phyloP scores from a whole-genome alignment of 2,113 vertebrate species.

The Anser cygnoides region DNA sequence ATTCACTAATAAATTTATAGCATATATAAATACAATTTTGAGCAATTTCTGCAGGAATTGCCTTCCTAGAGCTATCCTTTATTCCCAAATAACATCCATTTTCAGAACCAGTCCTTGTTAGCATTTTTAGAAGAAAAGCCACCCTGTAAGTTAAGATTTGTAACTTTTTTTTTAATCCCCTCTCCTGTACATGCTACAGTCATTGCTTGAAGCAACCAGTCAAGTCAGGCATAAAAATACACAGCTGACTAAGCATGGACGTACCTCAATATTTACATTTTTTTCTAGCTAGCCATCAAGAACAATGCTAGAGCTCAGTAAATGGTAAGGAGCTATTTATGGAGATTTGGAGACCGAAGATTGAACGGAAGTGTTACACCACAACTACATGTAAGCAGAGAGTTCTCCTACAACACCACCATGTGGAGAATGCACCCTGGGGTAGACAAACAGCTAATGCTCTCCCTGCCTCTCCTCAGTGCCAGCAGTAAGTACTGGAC shows the following conservation, averaged over 20 bases:
- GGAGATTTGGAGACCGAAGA: neutral
- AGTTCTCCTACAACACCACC: constrained; percentile 37
- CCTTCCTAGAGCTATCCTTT: neutral
- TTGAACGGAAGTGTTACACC: neutral
- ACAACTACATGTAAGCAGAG: rapidly evolving
- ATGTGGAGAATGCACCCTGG: neutral
- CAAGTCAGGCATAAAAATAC: neutral
- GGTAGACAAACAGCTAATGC: neutral
- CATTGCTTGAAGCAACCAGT: neutral
- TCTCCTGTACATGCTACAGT: neutral
- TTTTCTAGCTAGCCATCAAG: neutral
- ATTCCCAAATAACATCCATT: neutral
- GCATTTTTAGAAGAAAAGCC: neutral
- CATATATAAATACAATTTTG: neutral
- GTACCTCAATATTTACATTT: neutral
- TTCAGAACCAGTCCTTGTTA: neutral
- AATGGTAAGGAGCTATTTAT: neutral
- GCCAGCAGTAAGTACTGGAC: neutral
- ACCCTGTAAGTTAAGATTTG: neutral
- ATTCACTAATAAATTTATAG: neutral
- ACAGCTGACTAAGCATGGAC: neutral
- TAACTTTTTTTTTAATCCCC: neutral
- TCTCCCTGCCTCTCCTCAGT: neutral
- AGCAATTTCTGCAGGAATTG: neutral
- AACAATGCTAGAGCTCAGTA: neutral